These are phyloP conservation scores for Molothrus aeneus DNA, from an alignment of 2,797 vertebrate species.

Conservation along the genomic window DNA sequence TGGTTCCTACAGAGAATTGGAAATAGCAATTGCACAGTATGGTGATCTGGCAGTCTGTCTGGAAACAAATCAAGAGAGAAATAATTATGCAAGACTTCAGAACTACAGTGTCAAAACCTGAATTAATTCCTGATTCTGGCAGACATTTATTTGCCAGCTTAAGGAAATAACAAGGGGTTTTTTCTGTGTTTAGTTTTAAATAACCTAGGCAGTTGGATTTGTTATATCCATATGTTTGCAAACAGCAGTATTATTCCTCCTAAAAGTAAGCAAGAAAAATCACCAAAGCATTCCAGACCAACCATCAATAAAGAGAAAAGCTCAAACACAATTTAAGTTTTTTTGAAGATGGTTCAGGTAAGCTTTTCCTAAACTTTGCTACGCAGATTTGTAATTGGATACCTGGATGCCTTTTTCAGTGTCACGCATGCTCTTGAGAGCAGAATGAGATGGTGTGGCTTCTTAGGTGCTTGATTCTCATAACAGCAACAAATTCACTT, in stretches of 20 bases:
- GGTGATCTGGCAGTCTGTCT: background rate
- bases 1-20: background rate
- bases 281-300: background rate
- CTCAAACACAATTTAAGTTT: background rate
- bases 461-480: background rate
- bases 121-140: background rate
- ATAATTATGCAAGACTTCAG: background rate
- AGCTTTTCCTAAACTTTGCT: background rate
- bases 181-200: background rate
- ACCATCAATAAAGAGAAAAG: background rate
- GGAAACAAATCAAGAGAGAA: background rate
- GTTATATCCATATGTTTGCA: background rate
- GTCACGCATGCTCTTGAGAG: background rate
- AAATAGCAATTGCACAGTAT: background rate
- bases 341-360: background rate
- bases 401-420: background rate
- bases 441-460: background rate
- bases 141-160: background rate
- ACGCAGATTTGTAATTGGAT: background rate
- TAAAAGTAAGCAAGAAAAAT: background rate
- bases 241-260: background rate
- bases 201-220: background rate
- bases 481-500: background rate
- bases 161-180: background rate
- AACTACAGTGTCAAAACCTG: background rate